Evolutionary conservation across 1,140 invertebrate species (phyloP).

Genomic region (Trachymyrmex cornetzi): DNA sequence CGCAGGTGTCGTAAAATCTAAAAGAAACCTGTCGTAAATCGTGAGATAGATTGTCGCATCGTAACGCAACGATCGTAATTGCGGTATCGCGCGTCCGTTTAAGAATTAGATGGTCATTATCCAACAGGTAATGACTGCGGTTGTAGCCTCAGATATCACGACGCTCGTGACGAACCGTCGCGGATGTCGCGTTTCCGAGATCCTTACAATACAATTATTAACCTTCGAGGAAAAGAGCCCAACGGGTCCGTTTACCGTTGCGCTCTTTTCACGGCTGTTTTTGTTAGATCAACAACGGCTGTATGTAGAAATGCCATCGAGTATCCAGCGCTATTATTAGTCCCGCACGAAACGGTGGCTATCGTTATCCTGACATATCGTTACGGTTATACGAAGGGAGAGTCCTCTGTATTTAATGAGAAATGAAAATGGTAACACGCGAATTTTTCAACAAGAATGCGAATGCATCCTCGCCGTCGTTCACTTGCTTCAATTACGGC

Average conservation of each 20-base stretch:
- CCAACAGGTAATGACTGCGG: constrained; percentile 19
- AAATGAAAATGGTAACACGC: neutral
- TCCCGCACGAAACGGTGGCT: constrained; percentile 20
- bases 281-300: constrained; percentile 47
- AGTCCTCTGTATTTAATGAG: neutral
- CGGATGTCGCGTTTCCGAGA: constrained; percentile 55
- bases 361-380: neutral
- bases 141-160: constrained; percentile 27
- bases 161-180: constrained; percentile 13
- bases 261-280: constrained; percentile 58
- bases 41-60: neutral
- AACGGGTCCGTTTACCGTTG: constrained; percentile 60
- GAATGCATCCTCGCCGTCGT: neutral
- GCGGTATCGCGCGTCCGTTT: constrained; percentile 4
- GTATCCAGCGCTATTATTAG: constrained; percentile 49
- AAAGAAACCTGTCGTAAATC: neutral
- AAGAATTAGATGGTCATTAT: constrained; percentile 36
- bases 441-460: constrained; percentile 9
- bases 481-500: constrained; percentile 15
- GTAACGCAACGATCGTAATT: constrained; percentile 33
- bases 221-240: constrained; percentile 48
- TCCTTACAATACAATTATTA: constrained; percentile 61
- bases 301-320: constrained; percentile 36
- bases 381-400: neutral
- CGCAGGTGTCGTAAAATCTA: neutral